Conservation (phyloP, 2,888 invertebrate genomes). For the Cheilosia vulpina region DNA sequence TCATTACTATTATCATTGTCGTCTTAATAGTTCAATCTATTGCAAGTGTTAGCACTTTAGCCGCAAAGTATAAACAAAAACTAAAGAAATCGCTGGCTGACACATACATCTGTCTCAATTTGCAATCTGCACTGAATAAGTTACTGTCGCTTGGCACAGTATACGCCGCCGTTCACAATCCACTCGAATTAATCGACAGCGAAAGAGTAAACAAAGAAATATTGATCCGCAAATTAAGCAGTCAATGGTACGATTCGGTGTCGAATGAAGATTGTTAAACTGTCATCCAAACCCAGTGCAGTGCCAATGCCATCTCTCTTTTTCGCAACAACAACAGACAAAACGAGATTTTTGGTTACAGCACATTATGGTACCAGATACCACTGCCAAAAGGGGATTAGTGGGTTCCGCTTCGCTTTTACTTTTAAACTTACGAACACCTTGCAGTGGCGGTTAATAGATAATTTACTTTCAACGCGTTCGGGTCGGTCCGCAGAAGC, state of each 20-base stretch:
- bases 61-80: conserved; percentile 10
- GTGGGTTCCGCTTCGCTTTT: conserved; percentile 80
- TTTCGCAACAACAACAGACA: background rate
- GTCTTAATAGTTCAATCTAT: conserved; percentile 49
- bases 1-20: conserved; percentile 15
- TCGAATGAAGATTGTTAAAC: conserved; percentile 45
- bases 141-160: conserved; percentile 31
- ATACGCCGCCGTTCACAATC: conserved; percentile 11
- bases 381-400: conserved; percentile 48
- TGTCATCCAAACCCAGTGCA: conserved; percentile 44
- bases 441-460: conserved; percentile 80
- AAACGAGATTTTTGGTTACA: conserved; percentile 49
- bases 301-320: conserved; percentile 56
- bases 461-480: conserved; percentile 81
- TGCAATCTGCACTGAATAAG: conserved; percentile 46
- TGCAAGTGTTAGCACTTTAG: conserved; percentile 20
- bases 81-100: conserved; percentile 44
- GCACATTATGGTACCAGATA: conserved; percentile 29
- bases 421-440: conserved; percentile 81
- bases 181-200: conserved; percentile 30
- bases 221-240: conserved; percentile 57
- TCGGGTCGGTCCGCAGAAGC: conserved; percentile 76
- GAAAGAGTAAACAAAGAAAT: conserved; percentile 16
- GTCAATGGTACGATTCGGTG: conserved; percentile 35
- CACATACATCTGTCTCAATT: conserved; percentile 46